These are phyloP conservation scores for Zaprionus davidi DNA, from an alignment of 1,140 invertebrate species.

Conservation along the genomic window DNA sequence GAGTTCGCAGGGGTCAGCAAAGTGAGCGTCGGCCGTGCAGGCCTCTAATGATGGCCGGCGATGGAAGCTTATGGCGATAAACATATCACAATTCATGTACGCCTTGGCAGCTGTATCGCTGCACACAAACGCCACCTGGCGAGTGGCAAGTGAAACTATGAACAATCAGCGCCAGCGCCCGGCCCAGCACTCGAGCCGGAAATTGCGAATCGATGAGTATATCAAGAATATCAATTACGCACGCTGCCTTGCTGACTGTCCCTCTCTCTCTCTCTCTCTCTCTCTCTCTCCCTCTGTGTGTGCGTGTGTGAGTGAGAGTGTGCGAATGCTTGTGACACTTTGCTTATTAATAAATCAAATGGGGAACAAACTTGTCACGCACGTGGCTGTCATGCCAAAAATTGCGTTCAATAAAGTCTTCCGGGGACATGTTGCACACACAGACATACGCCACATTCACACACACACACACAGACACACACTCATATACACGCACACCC, in stretches of 20 bases:
- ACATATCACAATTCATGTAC: background rate
- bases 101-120: background rate
- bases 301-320: slow-evolving; percentile 5
- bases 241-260: background rate
- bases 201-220: slow-evolving; percentile 61
- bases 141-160: background rate
- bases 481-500: slow-evolving; percentile 24
- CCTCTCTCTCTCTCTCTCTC: background rate
- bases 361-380: slow-evolving; percentile 70
- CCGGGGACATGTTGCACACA: slow-evolving; percentile 45
- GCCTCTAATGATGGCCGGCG: background rate
- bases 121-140: slow-evolving; percentile 29
- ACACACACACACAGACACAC: background rate
- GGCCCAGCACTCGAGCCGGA: slow-evolving; percentile 6
- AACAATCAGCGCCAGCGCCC: background rate
- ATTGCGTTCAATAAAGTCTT: slow-evolving; percentile 52
- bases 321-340: slow-evolving; percentile 42
- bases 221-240: slow-evolving; percentile 71
- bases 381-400: slow-evolving; percentile 60
- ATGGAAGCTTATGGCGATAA: background rate
- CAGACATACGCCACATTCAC: background rate
- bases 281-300: background rate
- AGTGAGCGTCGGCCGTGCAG: background rate
- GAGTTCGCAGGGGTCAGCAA: background rate
- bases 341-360: slow-evolving; percentile 77